These are phyloP conservation scores for Drosophila prosaltans DNA, from an alignment of 1,140 invertebrate species.

Conservation along the genomic window DNA sequence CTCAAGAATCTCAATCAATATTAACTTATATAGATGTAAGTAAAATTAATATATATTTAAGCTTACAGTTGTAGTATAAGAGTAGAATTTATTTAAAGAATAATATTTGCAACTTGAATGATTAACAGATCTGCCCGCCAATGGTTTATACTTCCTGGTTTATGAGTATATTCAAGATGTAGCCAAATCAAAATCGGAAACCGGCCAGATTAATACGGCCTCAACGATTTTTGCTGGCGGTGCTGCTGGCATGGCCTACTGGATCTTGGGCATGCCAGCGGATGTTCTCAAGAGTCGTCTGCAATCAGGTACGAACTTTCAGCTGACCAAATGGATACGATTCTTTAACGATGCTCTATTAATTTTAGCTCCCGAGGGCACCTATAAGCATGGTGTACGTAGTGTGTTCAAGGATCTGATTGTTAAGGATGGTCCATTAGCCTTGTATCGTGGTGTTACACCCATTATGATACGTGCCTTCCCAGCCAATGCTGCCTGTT, in stretches of 20 bases:
- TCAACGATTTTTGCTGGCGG: conserved; percentile 97
- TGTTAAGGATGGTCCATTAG: conserved; percentile 90
- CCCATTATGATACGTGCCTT: conserved; percentile 96
- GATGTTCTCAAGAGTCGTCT: conserved; percentile 98
- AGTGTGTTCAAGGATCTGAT: conserved; percentile 93
- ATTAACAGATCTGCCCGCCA: conserved; percentile 84
- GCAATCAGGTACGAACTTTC: conserved; percentile 90
- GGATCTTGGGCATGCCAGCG: conserved; percentile 98
- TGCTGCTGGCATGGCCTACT: conserved; percentile 97
- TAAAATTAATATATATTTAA: conserved; percentile 17
- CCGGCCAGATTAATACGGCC: conserved; percentile 84
- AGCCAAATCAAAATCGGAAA: conserved; percentile 80
- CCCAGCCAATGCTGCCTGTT: conserved; percentile 96
- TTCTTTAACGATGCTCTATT: neutral
- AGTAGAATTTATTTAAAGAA: neutral
- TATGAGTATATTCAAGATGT: conserved; percentile 95
- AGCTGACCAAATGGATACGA: no score
- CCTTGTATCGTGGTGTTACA: conserved; percentile 92
- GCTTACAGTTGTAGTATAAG: neutral
- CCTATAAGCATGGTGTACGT: conserved; percentile 93
- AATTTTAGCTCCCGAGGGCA: conserved; percentile 92
- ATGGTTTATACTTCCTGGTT: conserved; percentile 98
- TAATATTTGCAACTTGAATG: neutral
- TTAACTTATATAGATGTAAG: conserved; percentile 32
- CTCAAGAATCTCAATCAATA: neutral